Evolutionary conservation across 64 coral and sea anemone species (phyloP).

Genomic region (Pocillopora damicornis): DNA sequence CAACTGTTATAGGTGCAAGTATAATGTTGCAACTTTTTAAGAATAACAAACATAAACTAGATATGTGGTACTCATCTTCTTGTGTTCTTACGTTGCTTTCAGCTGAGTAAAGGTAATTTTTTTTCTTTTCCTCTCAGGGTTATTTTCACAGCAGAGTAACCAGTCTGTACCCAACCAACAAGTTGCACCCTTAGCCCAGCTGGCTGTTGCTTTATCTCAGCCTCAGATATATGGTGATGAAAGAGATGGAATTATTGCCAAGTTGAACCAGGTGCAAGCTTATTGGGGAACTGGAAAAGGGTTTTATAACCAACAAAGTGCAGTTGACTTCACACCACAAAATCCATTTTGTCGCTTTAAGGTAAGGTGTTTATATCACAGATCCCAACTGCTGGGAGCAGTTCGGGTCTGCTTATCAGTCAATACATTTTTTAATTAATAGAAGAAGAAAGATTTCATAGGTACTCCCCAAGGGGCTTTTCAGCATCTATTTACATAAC

Average conservation of each 20-base stretch:
- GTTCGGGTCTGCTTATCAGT: too few relatives aligned
- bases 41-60: too few relatives aligned
- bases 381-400: too few relatives aligned
- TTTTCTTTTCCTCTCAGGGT: neutral
- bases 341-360: constrained; percentile 94
- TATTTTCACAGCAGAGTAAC: constrained; percentile 43
- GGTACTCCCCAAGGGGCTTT: too few relatives aligned
- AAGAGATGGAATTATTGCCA: constrained; percentile 88
- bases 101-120: neutral
- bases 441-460: too few relatives aligned
- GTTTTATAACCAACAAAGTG: constrained; percentile 77
- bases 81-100: neutral
- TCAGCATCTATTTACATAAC: too few relatives aligned
- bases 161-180: constrained; percentile 44
- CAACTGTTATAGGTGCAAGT: too few relatives aligned
- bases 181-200: constrained; percentile 27
- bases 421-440: too few relatives aligned
- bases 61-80: too few relatives aligned
- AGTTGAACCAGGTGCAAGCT: constrained; percentile 87
- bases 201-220: constrained; percentile 70
- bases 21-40: too few relatives aligned
- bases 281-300: constrained; percentile 92
- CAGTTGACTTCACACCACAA: constrained; percentile 77
- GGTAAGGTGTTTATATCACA: constrained; percentile 33
- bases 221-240: constrained; percentile 93